Base-by-base conservation (phyloP, 2,113 vertebrate genomes). In the Onychostoma macrolepis region DNA sequence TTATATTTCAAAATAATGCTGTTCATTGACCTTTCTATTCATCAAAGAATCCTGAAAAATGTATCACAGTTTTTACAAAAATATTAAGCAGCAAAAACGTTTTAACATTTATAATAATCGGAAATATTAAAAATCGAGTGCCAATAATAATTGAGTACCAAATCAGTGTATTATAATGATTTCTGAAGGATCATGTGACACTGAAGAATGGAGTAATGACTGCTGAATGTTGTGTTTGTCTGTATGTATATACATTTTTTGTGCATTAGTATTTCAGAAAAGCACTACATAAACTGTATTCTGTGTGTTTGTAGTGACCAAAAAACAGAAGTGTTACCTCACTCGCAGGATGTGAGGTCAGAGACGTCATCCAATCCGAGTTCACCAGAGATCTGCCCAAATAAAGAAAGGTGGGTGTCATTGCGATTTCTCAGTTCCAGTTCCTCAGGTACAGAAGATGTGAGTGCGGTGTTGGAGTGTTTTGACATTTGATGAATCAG, bases 311-410 rank as follows among this genome's bases (percentile, higher is more conserved):
- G 92, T 86, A 96, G 97, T 71, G 95, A 95, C 81, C 96, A 96
- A 86, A 99, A 96, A 92, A 92, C 92, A 13, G 98, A 99, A 48
- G 91, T 94, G 13, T 96, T 95, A 83, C 94, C 96, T 41, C 92
- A 96, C 84, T 96, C 96, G 50, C 98, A 98, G 87, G 98, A 99
- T 85, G 92, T 96, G 56, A 98, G 95, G 88, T 97, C 97, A 30
- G 98, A 99, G 92, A 96, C 97, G 0, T 97, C 94, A 0, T 99
- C 98, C 45, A 99, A 99, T 90, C 98, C 98, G 56, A 99, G 98
- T 91, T 99, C 98, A 24, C 98, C 98, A 2, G 98, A 99, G 93
- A 98, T 98, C 89, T 98, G 96, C 87, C 95, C 98, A 89, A 98
- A 95, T 91, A 99, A 98, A 92, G 98, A 99, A 63, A 96, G 97